These are phyloP conservation scores for Gephyroberyx darwinii DNA, from an alignment of 2,797 vertebrate species.

Conservation along the genomic window DNA sequence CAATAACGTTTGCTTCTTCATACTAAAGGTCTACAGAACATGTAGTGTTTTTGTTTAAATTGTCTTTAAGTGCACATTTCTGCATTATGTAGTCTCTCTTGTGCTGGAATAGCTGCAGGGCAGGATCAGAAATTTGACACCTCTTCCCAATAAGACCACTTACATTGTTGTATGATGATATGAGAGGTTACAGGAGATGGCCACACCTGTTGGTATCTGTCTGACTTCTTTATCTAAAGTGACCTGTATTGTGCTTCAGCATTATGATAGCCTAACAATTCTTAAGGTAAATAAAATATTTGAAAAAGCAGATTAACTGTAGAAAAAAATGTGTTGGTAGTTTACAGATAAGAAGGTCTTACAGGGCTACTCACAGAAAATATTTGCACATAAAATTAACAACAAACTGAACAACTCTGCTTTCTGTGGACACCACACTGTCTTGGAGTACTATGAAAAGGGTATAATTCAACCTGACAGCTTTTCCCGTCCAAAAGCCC, in stretches of 20 bases:
- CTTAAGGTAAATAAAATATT: conserved; percentile 26
- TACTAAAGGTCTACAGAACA: no score
- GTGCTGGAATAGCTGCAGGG: conserved; percentile 61
- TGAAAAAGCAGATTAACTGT: conserved; percentile 12
- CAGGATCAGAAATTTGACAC: conserved; percentile 68
- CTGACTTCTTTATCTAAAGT: conserved; percentile 52
- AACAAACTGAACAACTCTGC: background rate
- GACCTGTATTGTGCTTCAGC: conserved; percentile 27
- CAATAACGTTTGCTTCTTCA: conserved; percentile 34
- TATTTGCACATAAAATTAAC: background rate
- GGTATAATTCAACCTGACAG: conserved; percentile 6
- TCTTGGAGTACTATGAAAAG: background rate
- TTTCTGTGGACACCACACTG: background rate
- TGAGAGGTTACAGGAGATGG: conserved; percentile 52
- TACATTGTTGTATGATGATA: conserved; percentile 43
- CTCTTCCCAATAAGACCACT: conserved; percentile 64
- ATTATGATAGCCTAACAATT: conserved; percentile 31
- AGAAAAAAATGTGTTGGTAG: background rate
- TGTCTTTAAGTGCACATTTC: conserved; percentile 44
- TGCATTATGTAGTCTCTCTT: conserved; percentile 57
- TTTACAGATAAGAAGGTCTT: conserved; percentile 1
- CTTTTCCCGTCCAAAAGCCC: conserved; percentile 3
- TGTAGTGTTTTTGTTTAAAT: conserved; percentile 9
- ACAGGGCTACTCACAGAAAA: background rate
- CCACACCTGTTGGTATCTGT: conserved; percentile 58